phyloP scores from a whole-genome alignment of 2,888 invertebrate genomes.

The Phytoseiulus persimilis region DNA sequence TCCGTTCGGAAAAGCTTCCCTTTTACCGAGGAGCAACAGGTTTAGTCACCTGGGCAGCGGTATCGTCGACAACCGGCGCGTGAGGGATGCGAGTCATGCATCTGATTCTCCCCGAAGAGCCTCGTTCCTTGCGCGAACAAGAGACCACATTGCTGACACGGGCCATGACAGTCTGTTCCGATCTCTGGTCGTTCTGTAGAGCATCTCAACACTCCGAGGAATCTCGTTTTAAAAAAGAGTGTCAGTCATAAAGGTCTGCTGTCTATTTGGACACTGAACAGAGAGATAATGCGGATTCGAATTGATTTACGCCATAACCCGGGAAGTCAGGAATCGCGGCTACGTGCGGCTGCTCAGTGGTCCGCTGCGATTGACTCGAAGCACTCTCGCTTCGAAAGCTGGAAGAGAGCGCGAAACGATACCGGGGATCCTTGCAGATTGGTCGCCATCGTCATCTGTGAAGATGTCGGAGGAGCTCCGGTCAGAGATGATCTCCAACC shows the following conservation, averaged over 20 bases:
- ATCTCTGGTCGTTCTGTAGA: background rate
- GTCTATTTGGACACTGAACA: no score
- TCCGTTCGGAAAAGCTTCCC: no score
- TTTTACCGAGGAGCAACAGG: constrained; percentile 5
- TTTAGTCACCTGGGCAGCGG: background rate
- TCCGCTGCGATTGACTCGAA: no score
- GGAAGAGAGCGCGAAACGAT: no score
- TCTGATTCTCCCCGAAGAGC: background rate
- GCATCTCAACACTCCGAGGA: background rate
- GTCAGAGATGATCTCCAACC: background rate
- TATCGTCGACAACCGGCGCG: background rate
- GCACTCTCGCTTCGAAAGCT: no score
- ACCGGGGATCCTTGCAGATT: no score
- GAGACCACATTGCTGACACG: background rate
- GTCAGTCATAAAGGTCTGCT: background rate
- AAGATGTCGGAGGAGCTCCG: background rate
- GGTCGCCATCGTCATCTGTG: no score
- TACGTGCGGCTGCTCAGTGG: no score
- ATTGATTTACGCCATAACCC: no score
- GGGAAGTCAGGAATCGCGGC: no score
- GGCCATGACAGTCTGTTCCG: background rate
- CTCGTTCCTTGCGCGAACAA: background rate
- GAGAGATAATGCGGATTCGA: no score
- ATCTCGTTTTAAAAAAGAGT: background rate
- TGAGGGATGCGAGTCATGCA: background rate